phyloP scores from a whole-genome alignment of 2,888 invertebrate species.

The Parasteatoda lunata region DNA sequence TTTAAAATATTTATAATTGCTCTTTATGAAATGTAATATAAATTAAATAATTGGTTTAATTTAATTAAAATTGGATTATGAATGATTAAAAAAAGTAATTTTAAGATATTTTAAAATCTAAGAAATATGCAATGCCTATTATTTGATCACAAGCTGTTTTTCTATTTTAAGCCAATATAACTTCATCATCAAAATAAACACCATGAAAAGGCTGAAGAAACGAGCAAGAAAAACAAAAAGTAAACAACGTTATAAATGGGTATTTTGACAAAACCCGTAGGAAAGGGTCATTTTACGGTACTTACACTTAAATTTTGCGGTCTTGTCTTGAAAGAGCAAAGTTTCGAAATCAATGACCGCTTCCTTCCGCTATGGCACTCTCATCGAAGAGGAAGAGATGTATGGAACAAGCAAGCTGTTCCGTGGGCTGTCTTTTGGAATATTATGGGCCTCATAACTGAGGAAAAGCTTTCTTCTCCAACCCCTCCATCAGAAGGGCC shows the following conservation, averaged over 20 bases:
- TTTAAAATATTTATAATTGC: too few species aligned
- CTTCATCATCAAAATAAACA: neutral
- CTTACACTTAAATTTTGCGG: slow-evolving; percentile 48
- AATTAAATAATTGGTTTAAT: too few species aligned
- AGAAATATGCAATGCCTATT: too few species aligned
- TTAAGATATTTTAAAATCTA: too few species aligned
- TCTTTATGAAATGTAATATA: too few species aligned
- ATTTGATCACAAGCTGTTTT: too few species aligned
- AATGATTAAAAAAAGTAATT: too few species aligned
- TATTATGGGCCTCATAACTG: slow-evolving; percentile 63
- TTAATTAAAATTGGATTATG: too few species aligned
- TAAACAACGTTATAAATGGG: neutral
- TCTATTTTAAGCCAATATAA: too few species aligned
- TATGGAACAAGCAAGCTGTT: slow-evolving; percentile 60
- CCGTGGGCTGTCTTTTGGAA: slow-evolving; percentile 48
- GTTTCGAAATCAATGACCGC: slow-evolving; percentile 53
- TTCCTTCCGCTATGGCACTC: slow-evolving; percentile 17
- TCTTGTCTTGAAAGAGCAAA: slow-evolving; percentile 10
- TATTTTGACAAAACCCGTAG: neutral
- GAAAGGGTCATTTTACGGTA: slow-evolving; percentile 44
- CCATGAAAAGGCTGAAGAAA: neutral
- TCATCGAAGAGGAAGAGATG: slow-evolving; percentile 55
- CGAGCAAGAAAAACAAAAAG: neutral
- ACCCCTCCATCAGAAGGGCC: slow-evolving; percentile 26
- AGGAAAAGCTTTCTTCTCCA: slow-evolving; percentile 4